Conservation (phyloP, 2,888 invertebrate species). For the Ophion obscuratus region DNA sequence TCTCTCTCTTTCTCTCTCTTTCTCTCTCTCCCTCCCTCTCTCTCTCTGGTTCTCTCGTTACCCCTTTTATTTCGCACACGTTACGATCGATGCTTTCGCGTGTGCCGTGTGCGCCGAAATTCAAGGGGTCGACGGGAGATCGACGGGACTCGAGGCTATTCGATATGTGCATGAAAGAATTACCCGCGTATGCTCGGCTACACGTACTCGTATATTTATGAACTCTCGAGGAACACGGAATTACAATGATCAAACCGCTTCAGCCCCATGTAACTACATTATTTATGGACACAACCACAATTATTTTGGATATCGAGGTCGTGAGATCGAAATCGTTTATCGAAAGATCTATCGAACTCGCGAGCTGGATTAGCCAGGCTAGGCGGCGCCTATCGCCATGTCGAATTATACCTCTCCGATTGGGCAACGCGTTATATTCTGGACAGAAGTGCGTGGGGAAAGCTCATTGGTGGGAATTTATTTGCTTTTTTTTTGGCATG, state of each 20-base stretch:
- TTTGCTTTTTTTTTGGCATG: too few relatives aligned
- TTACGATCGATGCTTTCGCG: constrained; percentile 14
- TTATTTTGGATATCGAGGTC: constrained; percentile 12
- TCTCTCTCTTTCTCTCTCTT: constrained; percentile 21
- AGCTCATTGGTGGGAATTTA: too few relatives aligned
- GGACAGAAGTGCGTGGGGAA: too few relatives aligned
- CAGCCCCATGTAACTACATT: background rate
- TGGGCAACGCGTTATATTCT: too few relatives aligned
- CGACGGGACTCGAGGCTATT: constrained; percentile 30
- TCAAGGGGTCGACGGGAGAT: constrained; percentile 30
- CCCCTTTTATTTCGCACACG: constrained; percentile 52
- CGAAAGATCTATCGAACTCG: background rate
- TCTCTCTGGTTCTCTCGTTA: constrained; percentile 11
- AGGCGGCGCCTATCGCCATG: too few relatives aligned
- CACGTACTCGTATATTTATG: constrained; percentile 10
- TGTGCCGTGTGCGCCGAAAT: constrained; percentile 15
- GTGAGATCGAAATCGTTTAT: constrained; percentile 19
- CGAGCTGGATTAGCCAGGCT: background rate
- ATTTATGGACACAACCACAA: background rate
- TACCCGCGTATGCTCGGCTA: background rate
- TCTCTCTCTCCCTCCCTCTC: background rate
- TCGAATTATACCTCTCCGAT: too few relatives aligned
- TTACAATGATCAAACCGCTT: constrained; percentile 24
- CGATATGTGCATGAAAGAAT: constrained; percentile 23
- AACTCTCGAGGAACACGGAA: constrained; percentile 22